These are phyloP conservation scores for Amiota mariae DNA, from an alignment of 2,888 invertebrate species.

Conservation along the genomic window DNA sequence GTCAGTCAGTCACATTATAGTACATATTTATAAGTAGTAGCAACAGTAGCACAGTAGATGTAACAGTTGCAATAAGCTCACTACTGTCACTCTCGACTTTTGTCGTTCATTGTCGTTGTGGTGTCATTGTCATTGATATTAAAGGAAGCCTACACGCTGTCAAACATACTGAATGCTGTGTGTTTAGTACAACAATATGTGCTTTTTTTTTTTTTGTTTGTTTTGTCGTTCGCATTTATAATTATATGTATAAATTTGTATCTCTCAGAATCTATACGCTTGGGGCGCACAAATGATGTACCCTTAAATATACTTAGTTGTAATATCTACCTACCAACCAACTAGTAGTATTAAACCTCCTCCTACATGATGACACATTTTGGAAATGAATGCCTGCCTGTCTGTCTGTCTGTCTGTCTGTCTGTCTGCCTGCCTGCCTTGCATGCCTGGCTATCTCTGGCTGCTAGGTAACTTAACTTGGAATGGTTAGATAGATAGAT, in stretches of 20 bases:
- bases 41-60: no score
- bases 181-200: neutral
- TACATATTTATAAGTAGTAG: no score
- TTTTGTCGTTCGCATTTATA: conserved; percentile 7
- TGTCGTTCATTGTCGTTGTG: neutral
- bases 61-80: no score
- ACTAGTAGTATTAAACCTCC: neutral
- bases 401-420: neutral
- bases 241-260: neutral
- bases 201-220: conserved; percentile 1
- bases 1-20: neutral
- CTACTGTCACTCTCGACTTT: neutral
- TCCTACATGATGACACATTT: neutral
- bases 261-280: neutral
- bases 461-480: neutral
- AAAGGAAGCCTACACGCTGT: conserved; percentile 29
- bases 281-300: neutral
- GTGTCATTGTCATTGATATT: neutral
- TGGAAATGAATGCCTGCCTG: neutral
- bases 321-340: no score
- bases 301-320: conserved; percentile 1
- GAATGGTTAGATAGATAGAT: neutral
- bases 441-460: neutral
- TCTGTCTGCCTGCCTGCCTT: neutral
- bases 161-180: neutral